Percentiles rank a stretch among this genome's conserved stretches.
Evolutionary conservation across 2,113 vertebrate genomes (phyloP).

Genomic region (Nothobranchius kuhntae): DNA sequence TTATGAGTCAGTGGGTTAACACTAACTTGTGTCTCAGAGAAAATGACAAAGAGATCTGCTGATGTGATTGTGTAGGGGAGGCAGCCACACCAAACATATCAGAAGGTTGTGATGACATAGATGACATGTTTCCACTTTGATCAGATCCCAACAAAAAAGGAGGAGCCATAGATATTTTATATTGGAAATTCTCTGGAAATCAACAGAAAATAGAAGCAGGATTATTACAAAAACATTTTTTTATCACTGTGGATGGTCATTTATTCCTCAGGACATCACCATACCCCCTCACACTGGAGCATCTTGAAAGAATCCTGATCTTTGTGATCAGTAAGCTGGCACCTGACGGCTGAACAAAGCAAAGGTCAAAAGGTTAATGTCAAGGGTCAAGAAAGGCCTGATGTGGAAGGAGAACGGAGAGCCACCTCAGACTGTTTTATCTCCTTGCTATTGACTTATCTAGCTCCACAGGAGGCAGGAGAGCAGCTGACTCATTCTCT

Average conservation of each 20-base stretch:
- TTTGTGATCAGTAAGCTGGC: conserved; percentile 51
- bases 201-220: background rate
- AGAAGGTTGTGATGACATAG: conserved; percentile 36
- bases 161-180: no score
- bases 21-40: conserved; percentile 20
- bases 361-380: conserved; percentile 52
- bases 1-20: conserved; percentile 13
- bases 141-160: no score
- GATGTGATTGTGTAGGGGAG: no score
- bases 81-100: no score
- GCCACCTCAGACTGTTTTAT: conserved; percentile 31
- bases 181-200: conserved; percentile 1
- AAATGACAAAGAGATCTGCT: no score
- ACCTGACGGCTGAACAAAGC: conserved; percentile 68
- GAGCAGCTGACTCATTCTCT: no score
- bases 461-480: background rate
- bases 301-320: conserved; percentile 53
- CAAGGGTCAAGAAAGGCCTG: conserved; percentile 54
- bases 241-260: conserved; percentile 1
- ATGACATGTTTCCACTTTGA: background rate
- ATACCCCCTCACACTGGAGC: conserved; percentile 28
- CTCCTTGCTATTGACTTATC: conserved; percentile 32
- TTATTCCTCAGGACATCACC: conserved; percentile 12
- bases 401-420: conserved; percentile 36
- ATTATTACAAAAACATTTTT: background rate